Evolutionary conservation across 2,888 invertebrate genomes (phyloP).

Genomic region (Brachyopa scutellaris): DNA sequence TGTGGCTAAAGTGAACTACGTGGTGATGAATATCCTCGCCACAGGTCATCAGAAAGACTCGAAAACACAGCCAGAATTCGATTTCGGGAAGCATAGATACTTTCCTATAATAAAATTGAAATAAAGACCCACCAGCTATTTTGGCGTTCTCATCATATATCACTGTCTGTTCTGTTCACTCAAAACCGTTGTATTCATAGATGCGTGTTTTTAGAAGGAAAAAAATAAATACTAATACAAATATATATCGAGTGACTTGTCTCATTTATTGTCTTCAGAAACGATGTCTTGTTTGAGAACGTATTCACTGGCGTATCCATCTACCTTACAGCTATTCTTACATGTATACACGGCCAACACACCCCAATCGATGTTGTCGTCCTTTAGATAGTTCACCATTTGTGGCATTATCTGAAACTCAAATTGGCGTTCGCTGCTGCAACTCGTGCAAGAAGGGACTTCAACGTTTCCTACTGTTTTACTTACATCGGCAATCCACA

Average conservation of each 20-base stretch:
- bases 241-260: background rate
- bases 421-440: constrained; percentile 90
- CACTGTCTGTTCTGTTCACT: background rate
- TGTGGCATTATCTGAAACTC: constrained; percentile 97
- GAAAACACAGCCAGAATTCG: constrained; percentile 92
- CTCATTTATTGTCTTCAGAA: constrained; percentile 52
- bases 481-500: constrained; percentile 89
- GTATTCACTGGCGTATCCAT: constrained; percentile 89
- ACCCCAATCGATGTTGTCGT: constrained; percentile 94
- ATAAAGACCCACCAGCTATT: constrained; percentile 51
- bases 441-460: constrained; percentile 89
- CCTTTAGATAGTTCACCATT: constrained; percentile 86
- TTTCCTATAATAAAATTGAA: constrained; percentile 93
- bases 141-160: background rate
- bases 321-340: constrained; percentile 86
- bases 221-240: constrained; percentile 30
- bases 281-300: constrained; percentile 92
- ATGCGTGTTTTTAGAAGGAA: constrained; percentile 4
- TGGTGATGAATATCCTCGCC: constrained; percentile 95
- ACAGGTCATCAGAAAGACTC: constrained; percentile 96
- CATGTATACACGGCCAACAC: constrained; percentile 94
- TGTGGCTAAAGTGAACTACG: constrained; percentile 97
- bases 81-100: constrained; percentile 93
- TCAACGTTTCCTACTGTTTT: constrained; percentile 74
- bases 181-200: constrained; percentile 11